Conservation (phyloP, 2,113 vertebrate species). For the Ictalurus furcatus region DNA sequence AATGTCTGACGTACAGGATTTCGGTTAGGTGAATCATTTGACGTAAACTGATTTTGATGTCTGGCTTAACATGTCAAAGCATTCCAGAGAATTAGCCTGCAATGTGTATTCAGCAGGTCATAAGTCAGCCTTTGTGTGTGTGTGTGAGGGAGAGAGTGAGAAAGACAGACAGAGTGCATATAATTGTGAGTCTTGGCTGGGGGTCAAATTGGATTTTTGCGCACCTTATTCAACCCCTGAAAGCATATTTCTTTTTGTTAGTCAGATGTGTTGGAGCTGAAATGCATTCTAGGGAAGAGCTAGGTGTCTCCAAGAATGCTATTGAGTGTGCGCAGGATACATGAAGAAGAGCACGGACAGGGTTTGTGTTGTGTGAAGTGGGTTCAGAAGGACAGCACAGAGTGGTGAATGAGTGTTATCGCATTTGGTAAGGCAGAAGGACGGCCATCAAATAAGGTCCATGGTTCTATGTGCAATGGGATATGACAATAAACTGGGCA, state of each 20-base stretch:
- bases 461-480: background rate
- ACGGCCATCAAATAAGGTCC: no score
- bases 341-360: background rate
- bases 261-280: background rate
- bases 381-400: background rate
- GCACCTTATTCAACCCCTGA: background rate
- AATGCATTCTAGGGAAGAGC: background rate
- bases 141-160: background rate
- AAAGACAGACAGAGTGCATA: background rate
- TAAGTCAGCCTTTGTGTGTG: background rate
- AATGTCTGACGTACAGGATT: background rate
- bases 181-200: background rate
- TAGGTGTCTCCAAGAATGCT: background rate
- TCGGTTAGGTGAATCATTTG: background rate
- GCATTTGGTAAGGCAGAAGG: background rate
- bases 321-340: background rate
- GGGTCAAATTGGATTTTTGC: background rate
- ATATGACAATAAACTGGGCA: background rate
- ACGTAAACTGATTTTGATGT: background rate
- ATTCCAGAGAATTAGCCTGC: conserved; percentile 2
- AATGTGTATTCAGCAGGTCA: background rate
- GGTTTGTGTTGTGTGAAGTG: background rate
- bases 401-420: background rate
- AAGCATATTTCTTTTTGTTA: background rate
- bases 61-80: conserved; percentile 6